Evolutionary conservation across 2,888 invertebrate species (phyloP), one percentile per base, ranked within the genome.

Genomic region (Nomada flava): DNA sequence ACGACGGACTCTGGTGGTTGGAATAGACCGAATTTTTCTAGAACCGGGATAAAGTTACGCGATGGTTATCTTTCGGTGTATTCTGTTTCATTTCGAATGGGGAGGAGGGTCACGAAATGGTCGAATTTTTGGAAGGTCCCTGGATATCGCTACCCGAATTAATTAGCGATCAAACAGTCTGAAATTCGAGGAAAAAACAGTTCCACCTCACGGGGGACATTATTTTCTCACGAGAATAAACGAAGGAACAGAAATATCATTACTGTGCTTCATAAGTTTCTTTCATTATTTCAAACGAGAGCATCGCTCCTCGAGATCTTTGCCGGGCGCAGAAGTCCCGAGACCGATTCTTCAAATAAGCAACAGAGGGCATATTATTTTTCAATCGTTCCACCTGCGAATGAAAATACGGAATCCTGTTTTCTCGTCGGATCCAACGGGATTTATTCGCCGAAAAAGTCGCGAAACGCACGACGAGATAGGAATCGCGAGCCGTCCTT

Each of bases 381-480:
- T 53, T 79, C 65, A 79, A 55, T 20, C 15, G 15, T 11, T 36
- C 18, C 18, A 15, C 44, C 20, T 55, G 47, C 23, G 9, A 47
- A 47, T 42, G 81, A 67, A 68, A 80, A 68, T 26, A 36, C 15
- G 11, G 62, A 62, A 72, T 80, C 72, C 67, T 80, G 81, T 73
- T 80, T 80, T 63, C 44, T 11, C 15, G 10, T n/a, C 18, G 52
- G n/a, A 18, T 9, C 15, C 29, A 79, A 62, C 80, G 80, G 60
- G 23, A 68, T 63, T 47, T 47, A 47, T 47, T 47, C 47, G 47
- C 15, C 29, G 13, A 70, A 80, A 70, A 74, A 10, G 13, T 50
- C n/a, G 76, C 23, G 50, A 67, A 62, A 62, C 74, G 20, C 55
- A 57, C 47, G 68, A 42, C 64, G 47, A 71, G 82, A 82, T 76